A percentile compares a stretch with the other conserved stretches of the same genome.
These are phyloP conservation scores for Octomys mimax DNA, from an alignment of 2,797 vertebrate genomes.

Conservation along the genomic window DNA sequence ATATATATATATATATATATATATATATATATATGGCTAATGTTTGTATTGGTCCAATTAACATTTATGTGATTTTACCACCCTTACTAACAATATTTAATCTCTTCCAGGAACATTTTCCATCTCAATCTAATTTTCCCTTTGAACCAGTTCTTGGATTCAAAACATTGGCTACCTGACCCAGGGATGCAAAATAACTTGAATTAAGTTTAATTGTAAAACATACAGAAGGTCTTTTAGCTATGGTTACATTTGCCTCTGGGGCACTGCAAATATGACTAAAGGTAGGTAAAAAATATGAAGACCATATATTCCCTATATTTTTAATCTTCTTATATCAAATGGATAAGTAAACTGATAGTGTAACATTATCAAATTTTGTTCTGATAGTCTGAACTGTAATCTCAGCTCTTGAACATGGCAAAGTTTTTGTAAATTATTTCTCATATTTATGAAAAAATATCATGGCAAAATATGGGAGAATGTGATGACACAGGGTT, in stretches of 20 bases:
- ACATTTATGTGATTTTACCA: conserved; percentile 55
- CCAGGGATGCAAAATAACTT: conserved; percentile 39
- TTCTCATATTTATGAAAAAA: conserved; percentile 23
- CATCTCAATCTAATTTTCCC: background rate
- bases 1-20: no score
- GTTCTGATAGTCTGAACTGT: conserved; percentile 37
- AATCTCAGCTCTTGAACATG: background rate
- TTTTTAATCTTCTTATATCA: conserved; percentile 26
- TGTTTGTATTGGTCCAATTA: conserved; percentile 61
- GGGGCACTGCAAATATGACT: conserved; percentile 34
- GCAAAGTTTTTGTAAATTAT: conserved; percentile 37
- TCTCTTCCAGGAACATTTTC: conserved; percentile 54
- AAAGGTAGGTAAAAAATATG: conserved; percentile 38
- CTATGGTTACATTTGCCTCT: conserved; percentile 65
- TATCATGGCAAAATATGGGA: background rate
- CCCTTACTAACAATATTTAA: conserved; percentile 58
- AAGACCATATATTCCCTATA: background rate
- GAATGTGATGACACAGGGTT: background rate
- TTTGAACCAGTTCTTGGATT: conserved; percentile 60
- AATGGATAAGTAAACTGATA: conserved; percentile 5
- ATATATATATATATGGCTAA: conserved; percentile 46
- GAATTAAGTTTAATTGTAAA: conserved; percentile 69
- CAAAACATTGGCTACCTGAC: conserved; percentile 17
- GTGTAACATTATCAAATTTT: background rate
- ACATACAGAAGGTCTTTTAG: conserved; percentile 62